Percentiles rank a stretch among this genome's conserved stretches.
phyloP scores from a whole-genome alignment of 1,140 invertebrate species.

The Bombus confusus region DNA sequence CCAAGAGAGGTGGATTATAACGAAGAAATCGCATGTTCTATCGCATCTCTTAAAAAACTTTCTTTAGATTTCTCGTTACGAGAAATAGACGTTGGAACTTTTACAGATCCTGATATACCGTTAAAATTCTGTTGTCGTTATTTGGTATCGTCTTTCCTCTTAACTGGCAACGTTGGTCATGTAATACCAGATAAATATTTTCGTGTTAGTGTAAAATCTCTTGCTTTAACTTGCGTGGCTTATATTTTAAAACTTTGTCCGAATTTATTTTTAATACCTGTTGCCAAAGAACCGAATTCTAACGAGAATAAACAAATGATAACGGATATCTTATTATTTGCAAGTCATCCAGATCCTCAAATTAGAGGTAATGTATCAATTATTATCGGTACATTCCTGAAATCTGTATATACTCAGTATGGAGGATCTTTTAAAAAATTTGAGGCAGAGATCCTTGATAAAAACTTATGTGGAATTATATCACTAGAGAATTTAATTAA shows the following conservation, averaged over 20 bases:
- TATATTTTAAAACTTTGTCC: slow-evolving; percentile 88
- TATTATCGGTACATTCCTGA: slow-evolving; percentile 87
- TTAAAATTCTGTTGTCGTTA: slow-evolving; percentile 90
- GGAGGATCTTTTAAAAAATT: slow-evolving; percentile 79
- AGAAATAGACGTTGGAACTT: slow-evolving; percentile 86
- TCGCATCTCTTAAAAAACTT: slow-evolving; percentile 61
- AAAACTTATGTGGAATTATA: slow-evolving; percentile 69
- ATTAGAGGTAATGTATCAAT: slow-evolving; percentile 88
- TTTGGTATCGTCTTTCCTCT: slow-evolving; percentile 89
- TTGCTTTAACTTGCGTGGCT: slow-evolving; percentile 89
- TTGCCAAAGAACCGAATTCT: slow-evolving; percentile 71
- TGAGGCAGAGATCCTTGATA: slow-evolving; percentile 71
- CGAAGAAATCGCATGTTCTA: slow-evolving; percentile 60
- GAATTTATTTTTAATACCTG: slow-evolving; percentile 83
- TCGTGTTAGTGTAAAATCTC: slow-evolving; percentile 92
- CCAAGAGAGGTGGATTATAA: slow-evolving; percentile 60
- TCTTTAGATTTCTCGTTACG: slow-evolving; percentile 68
- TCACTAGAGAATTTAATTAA: slow-evolving; percentile 82
- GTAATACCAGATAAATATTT: slow-evolving; percentile 87
- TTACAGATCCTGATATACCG: slow-evolving; percentile 86
- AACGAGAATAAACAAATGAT: slow-evolving; percentile 84
- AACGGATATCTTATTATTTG: slow-evolving; percentile 87
- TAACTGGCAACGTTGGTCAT: slow-evolving; percentile 85
- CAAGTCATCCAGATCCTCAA: slow-evolving; percentile 91
- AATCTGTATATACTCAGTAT: slow-evolving; percentile 84